phyloP scores from a whole-genome alignment of 2,888 invertebrate species.

The Scotopteryx bipunctaria region DNA sequence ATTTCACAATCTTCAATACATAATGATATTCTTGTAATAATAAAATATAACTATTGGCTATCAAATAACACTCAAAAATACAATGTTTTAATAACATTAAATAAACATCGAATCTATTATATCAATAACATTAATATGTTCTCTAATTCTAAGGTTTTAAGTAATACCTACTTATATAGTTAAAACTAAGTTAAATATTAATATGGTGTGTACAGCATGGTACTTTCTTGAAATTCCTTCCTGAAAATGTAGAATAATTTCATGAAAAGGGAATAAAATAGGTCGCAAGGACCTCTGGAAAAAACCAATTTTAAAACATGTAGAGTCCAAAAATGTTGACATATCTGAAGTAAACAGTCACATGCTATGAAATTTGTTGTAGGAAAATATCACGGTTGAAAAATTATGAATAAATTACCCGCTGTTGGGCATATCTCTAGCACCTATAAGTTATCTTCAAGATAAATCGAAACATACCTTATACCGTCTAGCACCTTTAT shows the following conservation, averaged over 20 bases:
- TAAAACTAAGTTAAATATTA: constrained; percentile 36
- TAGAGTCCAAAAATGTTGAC: not conserved
- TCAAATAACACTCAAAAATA: constrained; percentile 80
- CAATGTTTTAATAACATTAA: constrained; percentile 70
- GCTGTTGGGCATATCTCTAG: too few relatives aligned
- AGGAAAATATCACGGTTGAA: too few relatives aligned
- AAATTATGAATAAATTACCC: too few relatives aligned
- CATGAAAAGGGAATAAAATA: constrained; percentile 11
- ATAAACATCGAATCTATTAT: constrained; percentile 59
- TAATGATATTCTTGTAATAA: constrained; percentile 68
- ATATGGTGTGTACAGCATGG: constrained; percentile 53
- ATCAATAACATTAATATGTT: constrained; percentile 48
- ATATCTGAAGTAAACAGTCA: too few relatives aligned
- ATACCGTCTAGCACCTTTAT: constrained; percentile 75
- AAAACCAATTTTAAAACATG: not conserved
- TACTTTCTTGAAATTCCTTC: constrained; percentile 42
- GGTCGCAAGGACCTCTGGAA: not conserved
- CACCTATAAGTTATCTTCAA: too few relatives aligned
- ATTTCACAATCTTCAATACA: constrained; percentile 77
- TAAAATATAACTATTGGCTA: constrained; percentile 79
- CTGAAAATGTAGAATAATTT: constrained; percentile 38
- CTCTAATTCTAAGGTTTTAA: constrained; percentile 43
- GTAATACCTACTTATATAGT: constrained; percentile 29
- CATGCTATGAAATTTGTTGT: too few relatives aligned
- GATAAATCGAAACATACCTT: constrained; percentile 45